Evolutionary conservation across 2,888 invertebrate genomes (phyloP), one percentile per base, ranked within the genome.

Genomic region (Cylloceria caligata): DNA sequence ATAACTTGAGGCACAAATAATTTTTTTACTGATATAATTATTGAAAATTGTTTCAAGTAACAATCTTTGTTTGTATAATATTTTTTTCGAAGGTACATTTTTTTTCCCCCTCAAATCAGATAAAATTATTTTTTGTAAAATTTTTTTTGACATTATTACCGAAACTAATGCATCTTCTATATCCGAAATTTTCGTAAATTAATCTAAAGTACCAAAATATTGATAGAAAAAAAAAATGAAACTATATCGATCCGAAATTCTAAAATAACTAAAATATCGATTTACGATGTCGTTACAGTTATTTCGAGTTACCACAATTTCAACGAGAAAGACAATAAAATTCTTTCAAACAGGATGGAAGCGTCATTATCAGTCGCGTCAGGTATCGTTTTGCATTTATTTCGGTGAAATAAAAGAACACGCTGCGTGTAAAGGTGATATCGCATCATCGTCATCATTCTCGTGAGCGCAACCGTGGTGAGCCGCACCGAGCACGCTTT

Each of bases 401-500:
- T 24, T 42, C 45, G 60, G 21, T 3, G 60, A 60, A 60, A 42
- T 27, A 30, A 49, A 72, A 39, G 21, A 55, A 13, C n/a, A n/a
- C 42, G 49, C 21, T 36, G 64, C 13, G 34, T 19, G 27, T 62
- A 34, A 16, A 24, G 52, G 21, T 13, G 68, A 78, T 72, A 71
- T 71, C 64, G 52, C 68, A 39, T 69, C 71, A 65, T 55, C 65
- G 47, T 71, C 78, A 27, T 74, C 60, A 47, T 52, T 27, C 62
- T 19, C 42, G 47, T 47, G 36, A 57, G 19, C 60, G 11, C 5
- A n/a, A 45, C 21, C 47, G 4, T 52, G 68, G 45, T 19, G 71
- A 69, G 55, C 55, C 19, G 34, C 39, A 55, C 52, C 19, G 71
- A 81, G 77, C 64, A 45, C 68, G 78, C 78, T 78, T 74, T 81